Percentiles rank a stretch among this genome's conserved stretches.
These are phyloP conservation scores for Zygothrica quintamaculata DNA, from an alignment of 2,888 invertebrate species.

Conservation along the genomic window DNA sequence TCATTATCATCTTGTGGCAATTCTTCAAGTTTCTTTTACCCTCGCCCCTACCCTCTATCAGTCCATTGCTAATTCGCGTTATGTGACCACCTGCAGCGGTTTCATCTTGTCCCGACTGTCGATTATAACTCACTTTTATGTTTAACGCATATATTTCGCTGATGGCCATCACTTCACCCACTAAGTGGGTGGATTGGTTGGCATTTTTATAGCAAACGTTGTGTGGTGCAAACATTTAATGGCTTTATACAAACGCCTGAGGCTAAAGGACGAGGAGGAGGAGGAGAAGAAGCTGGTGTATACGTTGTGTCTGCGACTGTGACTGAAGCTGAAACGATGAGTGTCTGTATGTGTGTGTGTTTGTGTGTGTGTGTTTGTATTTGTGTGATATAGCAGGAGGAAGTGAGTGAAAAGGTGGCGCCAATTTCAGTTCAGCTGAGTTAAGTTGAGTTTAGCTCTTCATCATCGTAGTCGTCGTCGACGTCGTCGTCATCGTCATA, in stretches of 20 bases:
- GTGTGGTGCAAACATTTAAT: constrained; percentile 68
- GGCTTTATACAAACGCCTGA: constrained; percentile 53
- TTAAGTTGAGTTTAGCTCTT: constrained; percentile 56
- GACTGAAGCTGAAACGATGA: constrained; percentile 2
- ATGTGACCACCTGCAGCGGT: constrained; percentile 16
- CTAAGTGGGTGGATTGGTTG: constrained; percentile 22
- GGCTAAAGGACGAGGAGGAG: too few relatives aligned
- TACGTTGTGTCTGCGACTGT: too few relatives aligned
- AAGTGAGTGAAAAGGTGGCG: constrained; percentile 7
- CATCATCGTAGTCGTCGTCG: constrained; percentile 50
- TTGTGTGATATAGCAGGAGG: constrained; percentile 8
- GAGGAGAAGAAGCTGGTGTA: constrained; percentile 8
- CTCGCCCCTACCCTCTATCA: not conserved
- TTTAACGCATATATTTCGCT: constrained; percentile 35
- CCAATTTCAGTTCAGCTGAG: constrained; percentile 43
- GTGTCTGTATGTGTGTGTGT: not conserved
- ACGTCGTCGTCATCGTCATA: constrained; percentile 39
- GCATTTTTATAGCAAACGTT: constrained; percentile 51
- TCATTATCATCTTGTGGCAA: too few relatives aligned
- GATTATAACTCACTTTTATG: constrained; percentile 49
- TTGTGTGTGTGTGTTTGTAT: constrained; percentile 13
- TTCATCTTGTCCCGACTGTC: constrained; percentile 29
- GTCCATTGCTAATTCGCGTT: not conserved
- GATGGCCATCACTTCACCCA: constrained; percentile 23
- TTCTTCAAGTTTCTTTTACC: not conserved